Evolutionary conservation across 1,140 invertebrate species (phyloP), one percentile per base, ranked within the genome.

Genomic region (Trichogramma pretiosum): DNA sequence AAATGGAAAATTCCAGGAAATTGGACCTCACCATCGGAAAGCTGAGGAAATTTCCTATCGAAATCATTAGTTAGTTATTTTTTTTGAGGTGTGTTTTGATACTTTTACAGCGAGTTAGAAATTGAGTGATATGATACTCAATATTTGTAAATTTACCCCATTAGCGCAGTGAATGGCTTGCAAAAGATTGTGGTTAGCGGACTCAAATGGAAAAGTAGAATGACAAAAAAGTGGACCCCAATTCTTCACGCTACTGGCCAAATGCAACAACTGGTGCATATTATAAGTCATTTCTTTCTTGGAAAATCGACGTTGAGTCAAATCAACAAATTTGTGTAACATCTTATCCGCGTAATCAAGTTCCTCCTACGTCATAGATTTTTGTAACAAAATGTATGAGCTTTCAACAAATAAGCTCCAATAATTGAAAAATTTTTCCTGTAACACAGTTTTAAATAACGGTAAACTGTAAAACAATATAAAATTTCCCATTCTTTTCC

Each of bases 161-260:
- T 28, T 42, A 10, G 26, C 26, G n/a, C 40, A 30, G n/a, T 42
- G 23, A 30, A 42, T 32, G 0, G 40, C 5, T 14, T 16, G 2
- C 2, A 42, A 5, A 16, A 42, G 5, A 5, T 42, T 9, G 19
- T 4, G 2, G 32, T 42, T 28, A 18, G 18, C 40, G 28, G 26
- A 28, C 32, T 42, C 40, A 18, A 32, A 42, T 13, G 40, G 26
- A 42, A 28, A 42, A 2, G 40, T 30, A 5, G 26, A 42, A 18
- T 42, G 40, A 17, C 5, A 10, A 28, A 19, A 32, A 28, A 42
- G 14, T 30, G 40, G 40, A 4, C 40, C 40, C n/a, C 23, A 42
- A 30, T 42, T 28, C 5, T 18, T 24, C 2, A 47, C 40, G 40
- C 48, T 54, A 11, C 13, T 42, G 16, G 1, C 38, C 17, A 53